These are phyloP conservation scores for Leptinotarsa defecta DNA, from an alignment of 1,140 invertebrate genomes.

Conservation along the genomic window DNA sequence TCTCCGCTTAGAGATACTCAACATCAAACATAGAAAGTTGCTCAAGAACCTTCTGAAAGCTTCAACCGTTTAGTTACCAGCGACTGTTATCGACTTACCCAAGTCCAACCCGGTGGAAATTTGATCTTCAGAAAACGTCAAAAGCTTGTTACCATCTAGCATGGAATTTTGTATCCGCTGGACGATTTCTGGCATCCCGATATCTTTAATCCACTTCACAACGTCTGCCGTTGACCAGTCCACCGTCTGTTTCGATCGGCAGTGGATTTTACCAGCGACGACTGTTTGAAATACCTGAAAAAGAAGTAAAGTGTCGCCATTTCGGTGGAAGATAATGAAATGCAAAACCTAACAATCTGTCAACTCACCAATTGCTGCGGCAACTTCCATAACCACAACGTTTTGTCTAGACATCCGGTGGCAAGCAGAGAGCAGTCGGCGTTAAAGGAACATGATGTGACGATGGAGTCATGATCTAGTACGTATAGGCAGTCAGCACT, in stretches of 20 bases:
- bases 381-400: constrained; percentile 62
- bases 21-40: no score
- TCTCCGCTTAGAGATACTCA: no score
- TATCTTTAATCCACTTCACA: constrained; percentile 65
- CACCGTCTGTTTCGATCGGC: constrained; percentile 46
- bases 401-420: constrained; percentile 63
- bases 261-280: constrained; percentile 50
- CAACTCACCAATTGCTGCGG: constrained; percentile 60
- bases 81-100: constrained; percentile 52
- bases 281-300: constrained; percentile 53
- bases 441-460: constrained; percentile 63
- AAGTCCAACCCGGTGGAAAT: constrained; percentile 62
- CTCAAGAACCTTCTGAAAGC: no score
- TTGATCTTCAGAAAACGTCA: constrained; percentile 61
- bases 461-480: constrained; percentile 63
- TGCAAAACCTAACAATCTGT: background rate
- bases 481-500: constrained; percentile 63
- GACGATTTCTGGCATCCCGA: constrained; percentile 61
- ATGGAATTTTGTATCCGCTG: constrained; percentile 58
- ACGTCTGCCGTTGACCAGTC: constrained; percentile 68
- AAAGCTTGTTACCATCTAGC: constrained; percentile 66
- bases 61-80: no score
- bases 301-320: background rate
- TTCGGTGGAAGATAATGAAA: background rate
- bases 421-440: constrained; percentile 59